Base-by-base conservation (phyloP, 2,888 invertebrate genomes). In the Plemyria rubiginata region DNA sequence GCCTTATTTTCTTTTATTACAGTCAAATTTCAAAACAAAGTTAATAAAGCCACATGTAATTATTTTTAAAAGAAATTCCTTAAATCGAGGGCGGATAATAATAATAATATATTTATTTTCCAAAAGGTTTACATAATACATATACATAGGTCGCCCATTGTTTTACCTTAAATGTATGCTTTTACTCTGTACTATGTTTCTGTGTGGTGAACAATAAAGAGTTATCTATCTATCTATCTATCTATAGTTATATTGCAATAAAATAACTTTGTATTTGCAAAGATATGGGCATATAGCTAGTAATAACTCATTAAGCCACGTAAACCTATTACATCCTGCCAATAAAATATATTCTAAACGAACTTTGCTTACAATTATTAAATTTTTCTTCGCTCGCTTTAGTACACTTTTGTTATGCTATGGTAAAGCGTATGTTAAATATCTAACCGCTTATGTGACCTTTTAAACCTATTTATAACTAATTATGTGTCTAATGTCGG, bases 401-500 rank as follows among this genome's bases (percentile, higher is more conserved):
- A 6, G 15, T 22, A 4, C 8, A 43, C 43, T 7, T 12, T 9
- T 15, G 8, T 43, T 51, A 55, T 55, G 29, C 50, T 45, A 36
- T 54, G 57, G 9, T 22, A 13, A 40, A 40, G n/a, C 54, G 41
- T 60, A 65, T 60, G 64, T 46, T 45, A 65, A 65, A 2, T 60
- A 43, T 2, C 43, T 40, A 65, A 65, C 65, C 43, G 65, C 51
- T 49, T 28, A 45, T 45, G 2, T 41, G 61, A 62, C 65, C 65
- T 65, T 65, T 62, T 5, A 32, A 48, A 9, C 50, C 60, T 51
- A 57, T 60, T n/a, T 64, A 54, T 51, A 12, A 58, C 52, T 52
- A 62, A 50, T 65, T 61, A 54, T 38, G 59, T 51, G 41, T 53
- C 61, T 65, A 65, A 62, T 49, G 65, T 61, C 51, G 57, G 38